Evolutionary conservation across 2,888 invertebrate genomes (phyloP), one percentile per base, ranked within the genome.

Genomic region (Diaphora mendica): DNA sequence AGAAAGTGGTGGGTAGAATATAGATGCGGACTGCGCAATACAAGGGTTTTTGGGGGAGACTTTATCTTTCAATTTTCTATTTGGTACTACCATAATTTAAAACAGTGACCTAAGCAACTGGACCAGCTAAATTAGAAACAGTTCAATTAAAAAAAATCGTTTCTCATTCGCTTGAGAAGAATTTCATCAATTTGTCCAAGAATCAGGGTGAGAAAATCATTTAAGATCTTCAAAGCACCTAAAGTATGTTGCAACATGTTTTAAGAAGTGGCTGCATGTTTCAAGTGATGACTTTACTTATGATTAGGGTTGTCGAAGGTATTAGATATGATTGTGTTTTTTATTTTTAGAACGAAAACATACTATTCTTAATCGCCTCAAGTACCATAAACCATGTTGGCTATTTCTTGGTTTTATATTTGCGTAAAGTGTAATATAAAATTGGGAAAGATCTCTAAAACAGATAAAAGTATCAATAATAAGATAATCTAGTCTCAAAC

Each of bases 171-270:
- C 76, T 74, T 74, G 48, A 20, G 20, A 20, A 20, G 48, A 48
- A 20, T 48, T 48, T 48, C 17, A 20, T 48, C 20, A 48, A 48
- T 48, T 30, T 17, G 62, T 15, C 17, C 7, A 5, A 62, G 17
- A 81, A 82, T 83, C 81, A 83, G 76, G 81, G 79, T 81, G 81
- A 77, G 83, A 79, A 81, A 51, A 64, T 51, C 39, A 64, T 68
- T 62, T 39, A 51, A 64, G 26, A 42, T 30, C 62, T 79, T 83
- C 73, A 75, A 77, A 77, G 55, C 74, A 70, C 64, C 73, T 75
- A 82, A 64, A 11, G 67, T 26, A 30, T 71, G 74, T 80, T 62
- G 72, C 74, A 75, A 83, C 68, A 75, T 81, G 74, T 66, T 77
- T 77, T 74, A 64, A 72, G 77, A 83, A 76, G 73, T 74, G 70